Base-by-base conservation (phyloP, 2,797 vertebrate genomes). In the Balearica regulorum region DNA sequence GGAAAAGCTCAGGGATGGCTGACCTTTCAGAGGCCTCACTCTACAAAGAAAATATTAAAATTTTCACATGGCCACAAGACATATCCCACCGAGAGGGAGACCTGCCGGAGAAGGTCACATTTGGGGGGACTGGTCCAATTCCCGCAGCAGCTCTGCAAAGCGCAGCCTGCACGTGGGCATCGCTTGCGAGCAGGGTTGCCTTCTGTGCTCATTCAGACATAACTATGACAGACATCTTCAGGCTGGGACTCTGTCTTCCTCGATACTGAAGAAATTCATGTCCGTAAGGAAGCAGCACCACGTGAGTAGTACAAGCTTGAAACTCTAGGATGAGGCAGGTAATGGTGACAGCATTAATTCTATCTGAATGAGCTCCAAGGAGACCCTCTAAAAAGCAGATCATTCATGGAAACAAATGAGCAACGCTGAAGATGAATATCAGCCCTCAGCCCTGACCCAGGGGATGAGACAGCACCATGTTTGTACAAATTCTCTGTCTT, bases 181-280 rank as follows among this genome's bases (percentile, higher is more conserved):
- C 6, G 0, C 1, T 0, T 9, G 48, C 18, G 28, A 10, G n/a
- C 43, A 53, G 5, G 9, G 5, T 2, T 14, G 17, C 25, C n/a
- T 60, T 10, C 57, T 15, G 33, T 31, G 61, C 43, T 70, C 72
- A 22, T 46, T 46, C 71, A 65, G 46, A 21, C 58, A 11, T 3
- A 79, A 1, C 39, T 51, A 18, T 13, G 31, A 65, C 41, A 81
- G n/a, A 4, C 7, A 41, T 6, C 57, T 57, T 51, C 57, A 41
- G 37, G 4, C 33, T 21, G 65, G 9, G 9, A 37, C 46, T 65
- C 57, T n/a, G 29, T 26, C 48, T 19, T 33, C 51, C 76, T 39
- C 0, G 0, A 4, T 13, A 19, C 22, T 16, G 24, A 11, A 24
- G 70, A 16, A 72, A 90, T 43, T 24, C 17, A 5, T 12, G 20